These are phyloP conservation scores for Sceloporus undulatus DNA, from an alignment of 2,113 vertebrate species.

Conservation along the genomic window DNA sequence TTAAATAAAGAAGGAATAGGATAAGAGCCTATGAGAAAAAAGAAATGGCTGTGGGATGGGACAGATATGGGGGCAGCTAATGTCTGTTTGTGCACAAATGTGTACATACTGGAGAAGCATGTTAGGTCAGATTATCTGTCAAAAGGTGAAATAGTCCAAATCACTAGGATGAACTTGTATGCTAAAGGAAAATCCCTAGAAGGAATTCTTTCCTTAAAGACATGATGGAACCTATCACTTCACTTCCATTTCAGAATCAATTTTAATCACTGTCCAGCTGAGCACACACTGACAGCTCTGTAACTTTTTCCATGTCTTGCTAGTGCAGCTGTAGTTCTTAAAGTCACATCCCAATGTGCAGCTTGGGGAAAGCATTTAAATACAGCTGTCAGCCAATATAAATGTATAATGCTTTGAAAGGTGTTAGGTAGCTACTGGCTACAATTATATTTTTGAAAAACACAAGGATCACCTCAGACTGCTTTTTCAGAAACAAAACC, in stretches of 20 bases:
- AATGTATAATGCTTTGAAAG: conserved; percentile 51
- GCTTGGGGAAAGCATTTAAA: conserved; percentile 51
- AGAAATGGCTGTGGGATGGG: background rate
- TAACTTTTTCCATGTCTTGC: conserved; percentile 65
- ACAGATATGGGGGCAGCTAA: background rate
- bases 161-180: background rate
- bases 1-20: background rate
- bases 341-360: conserved; percentile 59
- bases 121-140: background rate
- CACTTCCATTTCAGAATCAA: conserved; percentile 36
- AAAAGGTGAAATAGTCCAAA: background rate
- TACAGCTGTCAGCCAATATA: conserved; percentile 56
- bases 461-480: conserved; percentile 35
- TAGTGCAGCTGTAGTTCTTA: conserved; percentile 55
- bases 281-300: conserved; percentile 51
- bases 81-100: background rate
- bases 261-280: conserved; percentile 50
- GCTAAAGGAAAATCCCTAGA: background rate
- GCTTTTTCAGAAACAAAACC: background rate
- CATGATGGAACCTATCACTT: conserved; percentile 34
- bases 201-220: background rate
- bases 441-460: conserved; percentile 43
- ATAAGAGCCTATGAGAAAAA: background rate
- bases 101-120: background rate
- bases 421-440: conserved; percentile 48